These are phyloP conservation scores for Macrosoma leucophasiata DNA, from an alignment of 2,888 invertebrate genomes.

Conservation along the genomic window DNA sequence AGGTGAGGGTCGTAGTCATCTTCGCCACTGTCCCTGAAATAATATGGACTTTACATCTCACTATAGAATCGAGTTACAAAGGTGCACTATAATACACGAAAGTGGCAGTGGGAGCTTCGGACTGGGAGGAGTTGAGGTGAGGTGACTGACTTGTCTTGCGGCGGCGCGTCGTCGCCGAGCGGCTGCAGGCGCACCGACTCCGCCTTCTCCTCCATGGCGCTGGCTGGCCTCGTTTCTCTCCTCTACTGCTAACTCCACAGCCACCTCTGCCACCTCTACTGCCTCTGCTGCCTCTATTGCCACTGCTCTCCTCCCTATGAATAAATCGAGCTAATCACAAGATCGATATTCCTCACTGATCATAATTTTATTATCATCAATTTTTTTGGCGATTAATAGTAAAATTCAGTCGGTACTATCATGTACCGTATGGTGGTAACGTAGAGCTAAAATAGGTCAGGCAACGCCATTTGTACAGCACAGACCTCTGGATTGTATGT, in stretches of 20 bases:
- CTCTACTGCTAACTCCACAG: no score
- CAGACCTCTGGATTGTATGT: no score
- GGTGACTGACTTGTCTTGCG: conserved; percentile 12
- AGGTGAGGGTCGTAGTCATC: conserved; percentile 79
- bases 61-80: not conserved
- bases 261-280: not conserved
- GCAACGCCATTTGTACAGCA: no score
- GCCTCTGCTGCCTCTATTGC: not conserved
- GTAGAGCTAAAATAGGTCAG: no score
- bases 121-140: not conserved
- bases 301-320: not conserved
- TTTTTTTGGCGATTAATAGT: not conserved
- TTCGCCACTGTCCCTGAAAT: conserved; percentile 36
- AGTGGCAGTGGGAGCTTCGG: not conserved
- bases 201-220: conserved; percentile 16
- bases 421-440: conserved; percentile 27
- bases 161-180: conserved; percentile 12
- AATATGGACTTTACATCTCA: not conserved
- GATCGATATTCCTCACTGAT: not conserved
- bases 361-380: not conserved
- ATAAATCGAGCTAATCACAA: not conserved
- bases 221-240: not conserved
- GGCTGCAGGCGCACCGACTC: conserved; percentile 21
- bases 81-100: not conserved
- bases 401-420: conserved; percentile 23